phyloP scores from a whole-genome alignment of 2,113 vertebrate species.

The Ciconia boyciana region DNA sequence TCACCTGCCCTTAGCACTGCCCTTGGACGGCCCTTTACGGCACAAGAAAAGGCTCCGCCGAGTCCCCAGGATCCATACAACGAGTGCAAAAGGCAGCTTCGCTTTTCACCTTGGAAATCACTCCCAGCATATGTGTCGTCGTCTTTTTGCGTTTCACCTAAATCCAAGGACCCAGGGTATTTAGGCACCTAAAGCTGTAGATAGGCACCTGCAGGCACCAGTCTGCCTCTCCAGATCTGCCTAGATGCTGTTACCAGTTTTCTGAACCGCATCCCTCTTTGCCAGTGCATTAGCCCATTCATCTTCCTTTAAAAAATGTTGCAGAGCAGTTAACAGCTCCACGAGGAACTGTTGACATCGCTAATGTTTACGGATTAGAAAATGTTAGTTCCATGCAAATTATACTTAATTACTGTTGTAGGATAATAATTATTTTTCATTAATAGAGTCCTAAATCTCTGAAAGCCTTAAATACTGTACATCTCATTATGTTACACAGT shows the following conservation, averaged over 20 bases:
- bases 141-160: background rate
- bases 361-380: slow-evolving; percentile 64
- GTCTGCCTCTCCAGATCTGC: background rate
- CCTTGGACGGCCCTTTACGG: fast-evolving
- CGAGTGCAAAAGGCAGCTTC: background rate
- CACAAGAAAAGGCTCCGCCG: fast-evolving
- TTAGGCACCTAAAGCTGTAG: background rate
- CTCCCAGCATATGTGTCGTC: too few species aligned
- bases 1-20: background rate
- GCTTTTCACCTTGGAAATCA: background rate
- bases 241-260: background rate
- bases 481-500: slow-evolving; percentile 59
- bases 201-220: background rate
- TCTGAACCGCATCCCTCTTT: background rate
- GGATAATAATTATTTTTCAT: slow-evolving; percentile 70
- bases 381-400: slow-evolving; percentile 58
- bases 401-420: slow-evolving; percentile 63
- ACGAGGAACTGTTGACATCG: slow-evolving; percentile 52
- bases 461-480: slow-evolving; percentile 63
- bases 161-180: fast-evolving
- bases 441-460: slow-evolving; percentile 65
- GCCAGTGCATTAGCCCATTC: background rate
- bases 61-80: background rate
- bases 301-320: background rate
- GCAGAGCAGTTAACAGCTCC: slow-evolving; percentile 6